Conservation (phyloP, 2,797 vertebrate species). For the Pseudochirops corinnae region DNA sequence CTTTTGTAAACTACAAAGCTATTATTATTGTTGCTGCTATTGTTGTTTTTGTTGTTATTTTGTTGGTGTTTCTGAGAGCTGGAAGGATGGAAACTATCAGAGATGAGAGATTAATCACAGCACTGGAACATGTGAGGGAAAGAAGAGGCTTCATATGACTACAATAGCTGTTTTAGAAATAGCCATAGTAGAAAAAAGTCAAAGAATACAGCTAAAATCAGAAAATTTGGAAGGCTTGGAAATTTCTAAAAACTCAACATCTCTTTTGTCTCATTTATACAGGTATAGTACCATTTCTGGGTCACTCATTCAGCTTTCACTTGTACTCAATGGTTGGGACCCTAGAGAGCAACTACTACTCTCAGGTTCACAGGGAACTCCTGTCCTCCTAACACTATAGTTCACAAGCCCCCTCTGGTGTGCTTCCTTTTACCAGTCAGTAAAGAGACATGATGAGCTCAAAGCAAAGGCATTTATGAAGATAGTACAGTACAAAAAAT, state of each 20-base stretch:
- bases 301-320: neutral
- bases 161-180: constrained; percentile 46
- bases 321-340: neutral
- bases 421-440: neutral
- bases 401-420: neutral
- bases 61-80: constrained; percentile 28
- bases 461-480: neutral
- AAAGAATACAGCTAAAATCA: constrained; percentile 42
- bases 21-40: neutral
- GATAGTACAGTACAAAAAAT: neutral
- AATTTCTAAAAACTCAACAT: constrained; percentile 31
- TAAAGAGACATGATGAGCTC: neutral
- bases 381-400: neutral
- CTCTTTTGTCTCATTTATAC: neutral
- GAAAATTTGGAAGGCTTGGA: constrained; percentile 42
- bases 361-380: neutral
- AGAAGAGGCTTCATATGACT: neutral
- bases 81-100: constrained; percentile 14
- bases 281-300: neutral
- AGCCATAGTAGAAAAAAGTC: constrained; percentile 15
- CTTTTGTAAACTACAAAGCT: neutral
- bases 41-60: neutral
- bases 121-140: constrained; percentile 6
- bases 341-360: neutral
- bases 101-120: constrained; percentile 3